Percentiles rank a stretch among this genome's conserved stretches.
phyloP scores from a whole-genome alignment of 2,797 vertebrate genomes.

The Cyclopterus lumpus region DNA sequence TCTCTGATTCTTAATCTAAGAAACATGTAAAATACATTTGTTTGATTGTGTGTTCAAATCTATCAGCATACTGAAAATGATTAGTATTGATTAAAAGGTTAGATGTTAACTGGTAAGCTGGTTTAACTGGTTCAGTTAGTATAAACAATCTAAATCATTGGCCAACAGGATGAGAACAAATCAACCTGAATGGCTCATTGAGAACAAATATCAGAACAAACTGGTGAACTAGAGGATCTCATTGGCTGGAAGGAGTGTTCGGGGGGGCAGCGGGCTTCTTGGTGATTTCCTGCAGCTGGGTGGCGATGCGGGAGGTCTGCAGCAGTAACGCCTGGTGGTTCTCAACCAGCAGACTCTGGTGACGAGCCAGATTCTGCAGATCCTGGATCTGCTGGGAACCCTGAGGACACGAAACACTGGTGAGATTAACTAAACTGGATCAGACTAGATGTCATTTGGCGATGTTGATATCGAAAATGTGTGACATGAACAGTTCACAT shows the following conservation, averaged over 20 bases:
- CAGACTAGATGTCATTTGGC: background rate
- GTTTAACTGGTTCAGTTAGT: too few species aligned
- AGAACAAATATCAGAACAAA: background rate
- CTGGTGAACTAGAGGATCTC: background rate
- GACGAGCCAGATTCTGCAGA: slow-evolving; percentile 73
- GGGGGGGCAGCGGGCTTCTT: slow-evolving; percentile 28
- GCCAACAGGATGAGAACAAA: background rate
- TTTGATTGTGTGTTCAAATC: background rate
- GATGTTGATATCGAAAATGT: background rate
- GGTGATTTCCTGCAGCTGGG: slow-evolving; percentile 55
- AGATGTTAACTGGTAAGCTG: background rate
- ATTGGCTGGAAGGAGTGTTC: background rate
- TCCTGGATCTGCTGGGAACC: slow-evolving; percentile 69
- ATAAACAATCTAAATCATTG: background rate
- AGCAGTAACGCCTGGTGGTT: slow-evolving; percentile 83
- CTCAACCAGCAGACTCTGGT: slow-evolving; percentile 81
- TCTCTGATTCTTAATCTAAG: background rate
- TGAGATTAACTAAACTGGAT: background rate
- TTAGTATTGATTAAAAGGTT: background rate
- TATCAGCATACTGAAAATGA: background rate
- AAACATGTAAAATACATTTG: background rate
- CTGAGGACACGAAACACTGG: slow-evolving; percentile 30
- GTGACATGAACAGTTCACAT: background rate
- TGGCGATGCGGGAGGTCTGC: slow-evolving; percentile 77
- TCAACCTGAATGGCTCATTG: background rate